Base-by-base conservation (phyloP, 2,888 invertebrate species). In the Sceliomorpha sp. region DNA sequence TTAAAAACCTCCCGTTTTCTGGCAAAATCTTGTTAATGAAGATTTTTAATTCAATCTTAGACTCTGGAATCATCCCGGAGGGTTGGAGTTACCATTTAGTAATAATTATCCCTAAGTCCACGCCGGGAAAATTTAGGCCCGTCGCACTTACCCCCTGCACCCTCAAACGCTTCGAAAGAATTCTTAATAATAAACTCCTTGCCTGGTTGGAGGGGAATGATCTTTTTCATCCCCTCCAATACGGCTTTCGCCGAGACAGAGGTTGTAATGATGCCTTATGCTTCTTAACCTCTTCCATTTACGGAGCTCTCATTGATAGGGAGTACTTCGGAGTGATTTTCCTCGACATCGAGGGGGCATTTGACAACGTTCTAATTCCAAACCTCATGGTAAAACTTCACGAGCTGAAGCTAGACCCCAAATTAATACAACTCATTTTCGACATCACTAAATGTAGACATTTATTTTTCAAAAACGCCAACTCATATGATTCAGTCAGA, bases 21-120 rank as follows among this genome's bases (percentile, higher is more conserved):
- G 13, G 29, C 8, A 31, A 31, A 7, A n/a, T 2, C 4, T 2
- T 31, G 2, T 3, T n/a, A 39, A 7, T 27, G 1, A 13, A 39
- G 8, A 7, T 51, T 6, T 51, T 31, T 31, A 55, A 55, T 42
- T 14, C 8, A 0, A 26, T 55, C n/a, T 7, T 42, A 5, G 8
- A n/a, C 5, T 13, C 15, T 0, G 42, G 34, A 7, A 1, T 7
- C 5, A 12, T 40, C 5, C 55, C 55, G 0, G 0, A 2, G 4
- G 20, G 10, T 10, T 55, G 55, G 42, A 13, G 2, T n/a, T 8
- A 34, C 10, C 26, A 42, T 13, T n/a, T 48, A 3, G 24, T 48
- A 1, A 31, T 9, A 0, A n/a, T 48, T 1, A 48, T 48, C 1
- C 48, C 36, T 26, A 48, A 48, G 24, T 1, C 32, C 5, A n/a